Evolutionary conservation across 2,113 vertebrate species (phyloP).

Genomic region (Salvator merianae): DNA sequence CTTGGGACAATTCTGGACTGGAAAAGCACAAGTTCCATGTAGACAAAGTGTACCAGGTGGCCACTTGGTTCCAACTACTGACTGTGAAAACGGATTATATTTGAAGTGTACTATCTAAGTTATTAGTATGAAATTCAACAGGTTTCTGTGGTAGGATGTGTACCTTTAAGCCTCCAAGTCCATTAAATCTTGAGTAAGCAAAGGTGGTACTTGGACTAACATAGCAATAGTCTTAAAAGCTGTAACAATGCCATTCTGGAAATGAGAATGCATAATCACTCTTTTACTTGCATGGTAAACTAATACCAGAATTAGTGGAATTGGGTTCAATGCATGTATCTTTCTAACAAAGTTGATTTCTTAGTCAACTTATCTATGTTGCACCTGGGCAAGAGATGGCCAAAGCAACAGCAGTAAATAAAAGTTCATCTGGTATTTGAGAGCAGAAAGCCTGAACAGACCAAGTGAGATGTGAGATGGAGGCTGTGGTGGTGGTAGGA

Average conservation of each 20-base stretch:
- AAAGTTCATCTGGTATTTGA: no score
- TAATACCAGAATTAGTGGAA: background rate
- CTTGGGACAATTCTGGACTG: no score
- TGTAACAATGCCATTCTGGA: constrained; percentile 20
- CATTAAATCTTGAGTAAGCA: background rate
- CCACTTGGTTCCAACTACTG: no score
- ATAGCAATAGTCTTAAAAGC: background rate
- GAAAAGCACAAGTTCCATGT: no score
- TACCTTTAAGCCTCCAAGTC: background rate
- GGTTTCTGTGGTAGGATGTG: constrained; percentile 44
- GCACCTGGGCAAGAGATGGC: background rate
- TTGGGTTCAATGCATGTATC: no score
- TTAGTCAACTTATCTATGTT: background rate
- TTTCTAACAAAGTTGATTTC: background rate
- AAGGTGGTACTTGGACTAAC: constrained; percentile 24
- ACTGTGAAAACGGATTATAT: fast-evolving
- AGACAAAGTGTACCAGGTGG: no score
- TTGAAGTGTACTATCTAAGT: constrained; percentile 49
- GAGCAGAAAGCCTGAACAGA: background rate
- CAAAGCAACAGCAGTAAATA: background rate
- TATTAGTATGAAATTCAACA: constrained; percentile 37
- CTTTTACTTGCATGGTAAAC: background rate
- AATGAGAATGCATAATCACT: constrained; percentile 11
- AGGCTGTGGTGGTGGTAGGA: no score
- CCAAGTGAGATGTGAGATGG: no score